These are phyloP conservation scores for Xanthorhoe designata DNA, from an alignment of 2,888 invertebrate species.

Conservation along the genomic window DNA sequence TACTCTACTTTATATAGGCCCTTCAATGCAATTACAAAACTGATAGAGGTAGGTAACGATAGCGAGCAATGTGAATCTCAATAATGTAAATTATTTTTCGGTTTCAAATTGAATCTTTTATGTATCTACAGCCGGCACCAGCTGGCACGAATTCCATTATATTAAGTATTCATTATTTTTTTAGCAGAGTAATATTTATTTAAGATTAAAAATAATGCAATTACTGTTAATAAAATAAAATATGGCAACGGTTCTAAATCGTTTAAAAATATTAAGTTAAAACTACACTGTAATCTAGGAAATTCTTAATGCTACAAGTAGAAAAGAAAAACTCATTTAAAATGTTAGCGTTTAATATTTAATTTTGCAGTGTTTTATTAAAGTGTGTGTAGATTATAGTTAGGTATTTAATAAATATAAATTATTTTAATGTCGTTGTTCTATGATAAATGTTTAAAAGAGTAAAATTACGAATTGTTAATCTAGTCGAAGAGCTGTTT, in stretches of 20 bases:
- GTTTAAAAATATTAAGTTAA: constrained; percentile 10
- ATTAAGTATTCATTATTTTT: constrained; percentile 18
- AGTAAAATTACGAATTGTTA: constrained; percentile 69
- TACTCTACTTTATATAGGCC: neutral
- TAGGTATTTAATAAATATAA: constrained; percentile 37
- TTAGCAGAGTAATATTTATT: constrained; percentile 16
- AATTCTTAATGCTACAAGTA: constrained; percentile 6
- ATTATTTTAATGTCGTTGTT: constrained; percentile 71
- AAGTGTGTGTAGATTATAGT: constrained; percentile 27
- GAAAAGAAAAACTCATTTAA: neutral
- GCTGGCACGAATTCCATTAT: constrained; percentile 19
- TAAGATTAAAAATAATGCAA: constrained; percentile 3
- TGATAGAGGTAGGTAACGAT: neutral
- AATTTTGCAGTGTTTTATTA: constrained; percentile 29
- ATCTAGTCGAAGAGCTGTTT: constrained; percentile 80
- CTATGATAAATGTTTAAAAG: constrained; percentile 73
- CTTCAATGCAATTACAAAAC: constrained; percentile 8
- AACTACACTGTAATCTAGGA: constrained; percentile 8
- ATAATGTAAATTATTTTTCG: neutral
- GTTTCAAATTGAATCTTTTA: constrained; percentile 1
- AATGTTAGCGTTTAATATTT: constrained; percentile 11
- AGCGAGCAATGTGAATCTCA: neutral
- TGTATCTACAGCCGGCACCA: neutral
- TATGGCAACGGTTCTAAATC: constrained; percentile 24
- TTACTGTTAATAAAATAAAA: neutral